Evolutionary conservation across 2,113 vertebrate species (phyloP).

Genomic region (Lepidothrix coronata): DNA sequence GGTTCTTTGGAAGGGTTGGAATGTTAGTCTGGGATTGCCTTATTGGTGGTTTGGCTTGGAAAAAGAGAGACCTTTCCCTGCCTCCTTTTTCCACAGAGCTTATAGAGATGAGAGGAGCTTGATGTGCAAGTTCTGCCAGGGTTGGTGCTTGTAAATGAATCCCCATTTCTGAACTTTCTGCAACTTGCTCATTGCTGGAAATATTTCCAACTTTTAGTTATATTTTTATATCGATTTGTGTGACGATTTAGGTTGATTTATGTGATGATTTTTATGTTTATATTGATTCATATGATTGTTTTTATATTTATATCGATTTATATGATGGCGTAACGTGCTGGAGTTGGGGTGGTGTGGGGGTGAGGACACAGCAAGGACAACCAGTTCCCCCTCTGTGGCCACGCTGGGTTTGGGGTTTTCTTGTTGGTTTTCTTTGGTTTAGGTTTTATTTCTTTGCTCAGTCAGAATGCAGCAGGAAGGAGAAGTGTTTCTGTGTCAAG

Average conservation of each 20-base stretch:
- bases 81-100: fast-evolving
- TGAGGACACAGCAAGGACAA: background rate
- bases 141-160: background rate
- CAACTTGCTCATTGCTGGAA: background rate
- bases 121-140: too few relatives aligned
- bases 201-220: fast-evolving
- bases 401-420: background rate
- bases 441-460: background rate
- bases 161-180: background rate
- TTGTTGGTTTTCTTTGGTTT: background rate
- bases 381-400: background rate
- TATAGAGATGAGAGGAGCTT: background rate
- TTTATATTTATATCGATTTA: too few relatives aligned
- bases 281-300: background rate
- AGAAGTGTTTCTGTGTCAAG: background rate
- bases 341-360: background rate
- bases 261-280: background rate
- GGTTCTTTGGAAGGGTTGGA: fast-evolving
- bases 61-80: background rate
- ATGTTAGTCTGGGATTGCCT: background rate
- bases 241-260: background rate
- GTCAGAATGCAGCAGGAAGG: background rate
- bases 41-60: background rate
- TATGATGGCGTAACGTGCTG: background rate
- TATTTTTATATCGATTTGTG: background rate